Base-by-base conservation (phyloP, 2,888 invertebrate genomes). In the Meta bourneti region DNA sequence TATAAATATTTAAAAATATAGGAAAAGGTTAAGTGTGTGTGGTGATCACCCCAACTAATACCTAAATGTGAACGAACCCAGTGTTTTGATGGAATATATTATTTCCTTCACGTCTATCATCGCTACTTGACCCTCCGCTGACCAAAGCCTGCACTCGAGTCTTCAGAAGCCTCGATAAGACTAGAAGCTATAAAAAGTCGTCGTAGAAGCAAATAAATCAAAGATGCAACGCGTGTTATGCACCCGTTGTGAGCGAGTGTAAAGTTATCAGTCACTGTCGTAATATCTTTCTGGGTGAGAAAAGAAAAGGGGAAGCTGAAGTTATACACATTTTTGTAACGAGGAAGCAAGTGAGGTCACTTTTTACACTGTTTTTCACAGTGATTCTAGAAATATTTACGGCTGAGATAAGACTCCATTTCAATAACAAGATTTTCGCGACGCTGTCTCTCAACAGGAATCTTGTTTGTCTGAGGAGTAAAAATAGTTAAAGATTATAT, bases 321-420 rank as follows among this genome's bases (percentile, higher is more conserved):
- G 71, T 54, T 9, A 71, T 52, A 79, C 61, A 61, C 61, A 34
- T 71, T 54, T 71, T 20, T 19, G 54, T 51, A 69, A 72, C 51
- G 51, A 79, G 79, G 80, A 79, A 79, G 52, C 34, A 34, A 54
- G 52, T 8, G 13, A 71, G 61, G 72, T 11, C n/a, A 20, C 61
- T 69, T 20, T 81, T 81, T 69, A n/a, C 51, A 48, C 48, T 54
- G 85, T 72, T 74, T 80, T 72, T 85, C 8, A 20, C 20, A 11
- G 20, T 2, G 81, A 34, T 34, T 34, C 34, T 34, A 34, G 34
- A 79, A 75, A 48, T 54, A 81, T 88, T 88, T 88, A 88, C 61
- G 81, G 74, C 52, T 49, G 48, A n/a, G 88, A 88, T 88, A 88
- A 88, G 83, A 52, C 48, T 48, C 54, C 70, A 19, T 74, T 84